A percentile compares a stretch with the other conserved stretches of the same genome.
Conservation (phyloP, 2,113 vertebrate species). For the Plecotus auritus region DNA sequence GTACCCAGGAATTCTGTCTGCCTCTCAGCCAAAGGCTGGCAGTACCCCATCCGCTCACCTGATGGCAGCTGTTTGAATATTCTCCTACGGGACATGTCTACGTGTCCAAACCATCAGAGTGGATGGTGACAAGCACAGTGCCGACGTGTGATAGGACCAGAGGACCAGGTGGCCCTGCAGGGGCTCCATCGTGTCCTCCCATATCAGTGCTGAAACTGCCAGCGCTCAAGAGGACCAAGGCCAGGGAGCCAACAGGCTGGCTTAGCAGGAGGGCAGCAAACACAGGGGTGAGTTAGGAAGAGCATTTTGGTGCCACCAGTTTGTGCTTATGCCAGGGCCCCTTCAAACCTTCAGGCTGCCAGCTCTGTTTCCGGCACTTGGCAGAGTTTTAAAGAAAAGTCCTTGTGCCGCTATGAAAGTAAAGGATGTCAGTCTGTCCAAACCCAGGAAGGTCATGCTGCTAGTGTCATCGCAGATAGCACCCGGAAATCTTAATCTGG, state of each 20-base stretch:
- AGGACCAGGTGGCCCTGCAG: not conserved
- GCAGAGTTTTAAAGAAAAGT: not conserved
- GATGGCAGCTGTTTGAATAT: not conserved
- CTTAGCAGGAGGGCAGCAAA: not conserved
- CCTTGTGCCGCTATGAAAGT: not conserved
- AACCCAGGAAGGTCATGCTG: not conserved
- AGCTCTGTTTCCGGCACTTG: not conserved
- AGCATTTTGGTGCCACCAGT: not conserved
- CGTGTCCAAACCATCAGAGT: not conserved
- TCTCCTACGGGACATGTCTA: not conserved
- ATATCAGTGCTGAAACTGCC: not conserved
- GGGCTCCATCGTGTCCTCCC: not conserved
- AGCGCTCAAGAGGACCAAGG: not conserved
- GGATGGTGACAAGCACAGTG: not conserved
- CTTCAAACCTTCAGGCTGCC: not conserved
- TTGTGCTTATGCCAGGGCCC: not conserved
- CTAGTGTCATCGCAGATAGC: not conserved
- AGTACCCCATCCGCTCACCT: not conserved
- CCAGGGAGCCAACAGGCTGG: not conserved
- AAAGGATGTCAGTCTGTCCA: not conserved
- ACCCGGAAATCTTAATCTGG: not conserved
- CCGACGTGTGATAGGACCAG: not conserved
- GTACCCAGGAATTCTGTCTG: not conserved
- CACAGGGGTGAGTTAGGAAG: not conserved
- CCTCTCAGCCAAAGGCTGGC: not conserved